Conservation (phyloP, 2,797 vertebrate species). For the Notamacropus eugenii region DNA sequence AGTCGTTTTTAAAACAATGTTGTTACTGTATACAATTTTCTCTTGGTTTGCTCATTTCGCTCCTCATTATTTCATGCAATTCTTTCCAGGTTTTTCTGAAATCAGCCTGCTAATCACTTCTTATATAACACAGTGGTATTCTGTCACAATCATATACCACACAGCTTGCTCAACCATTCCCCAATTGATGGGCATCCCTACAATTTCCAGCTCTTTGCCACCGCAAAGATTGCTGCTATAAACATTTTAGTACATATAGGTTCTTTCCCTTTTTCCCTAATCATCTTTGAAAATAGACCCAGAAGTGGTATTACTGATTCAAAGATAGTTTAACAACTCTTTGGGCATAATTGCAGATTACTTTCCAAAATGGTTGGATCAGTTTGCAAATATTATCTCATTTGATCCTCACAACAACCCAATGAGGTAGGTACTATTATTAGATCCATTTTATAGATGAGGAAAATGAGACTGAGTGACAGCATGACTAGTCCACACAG, state of each 20-base stretch:
- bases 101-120: background rate
- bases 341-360: background rate
- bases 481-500: background rate
- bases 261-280: background rate
- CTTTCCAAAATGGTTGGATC: background rate
- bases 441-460: background rate
- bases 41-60: background rate
- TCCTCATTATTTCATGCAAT: background rate
- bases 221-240: background rate
- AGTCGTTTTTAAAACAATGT: background rate
- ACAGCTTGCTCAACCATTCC: background rate
- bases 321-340: background rate
- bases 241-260: background rate
- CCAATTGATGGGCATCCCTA: background rate
- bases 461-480: background rate
- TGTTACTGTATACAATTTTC: background rate
- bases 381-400: background rate
- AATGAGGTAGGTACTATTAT: background rate
- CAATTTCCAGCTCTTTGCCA: too few relatives aligned
- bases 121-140: background rate
- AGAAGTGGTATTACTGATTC: background rate
- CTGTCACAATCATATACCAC: background rate
- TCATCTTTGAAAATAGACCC: background rate
- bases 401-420: background rate
- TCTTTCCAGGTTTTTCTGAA: background rate